Conservation (phyloP, 2,797 vertebrate genomes). For the Vespertilio murinus region DNA sequence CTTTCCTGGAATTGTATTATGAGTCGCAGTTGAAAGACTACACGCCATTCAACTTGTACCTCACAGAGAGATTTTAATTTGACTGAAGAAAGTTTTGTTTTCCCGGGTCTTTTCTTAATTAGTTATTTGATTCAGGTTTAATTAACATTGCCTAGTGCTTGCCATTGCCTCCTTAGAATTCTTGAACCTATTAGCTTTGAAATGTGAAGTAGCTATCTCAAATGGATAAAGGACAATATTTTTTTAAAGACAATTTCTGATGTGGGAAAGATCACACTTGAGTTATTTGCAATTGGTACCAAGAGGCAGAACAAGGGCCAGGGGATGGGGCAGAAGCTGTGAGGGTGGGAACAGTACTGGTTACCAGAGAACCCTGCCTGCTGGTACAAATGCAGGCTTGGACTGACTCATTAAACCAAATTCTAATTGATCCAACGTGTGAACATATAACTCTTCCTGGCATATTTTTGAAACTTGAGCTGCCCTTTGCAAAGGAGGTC, state of each 20-base stretch:
- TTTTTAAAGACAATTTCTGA: slow-evolving; percentile 13
- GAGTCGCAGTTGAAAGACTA: slow-evolving; percentile 14
- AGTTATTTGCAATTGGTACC: slow-evolving; percentile 38
- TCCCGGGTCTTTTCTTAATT: slow-evolving; percentile 42
- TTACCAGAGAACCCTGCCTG: background rate
- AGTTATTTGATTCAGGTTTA: slow-evolving; percentile 55
- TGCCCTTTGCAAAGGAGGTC: slow-evolving; percentile 35
- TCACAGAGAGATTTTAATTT: slow-evolving; percentile 53
- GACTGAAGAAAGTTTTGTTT: slow-evolving; percentile 68
- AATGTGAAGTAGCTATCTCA: background rate
- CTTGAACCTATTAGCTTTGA: slow-evolving; percentile 64
- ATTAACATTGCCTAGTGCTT: slow-evolving; percentile 52
- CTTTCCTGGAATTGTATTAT: background rate
- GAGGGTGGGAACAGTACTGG: background rate
- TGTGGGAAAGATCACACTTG: slow-evolving; percentile 23
- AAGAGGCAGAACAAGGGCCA: background rate
- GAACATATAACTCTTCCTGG: background rate
- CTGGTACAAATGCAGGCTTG: background rate
- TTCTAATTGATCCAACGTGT: background rate
- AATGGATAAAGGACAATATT: slow-evolving; percentile 9
- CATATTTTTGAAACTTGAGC: slow-evolving; percentile 39
- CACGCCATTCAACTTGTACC: slow-evolving; percentile 4
- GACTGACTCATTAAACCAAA: background rate
- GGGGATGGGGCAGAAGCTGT: background rate
- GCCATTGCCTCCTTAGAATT: slow-evolving; percentile 51